phyloP scores from a whole-genome alignment of 2,888 invertebrate genomes.

The Bombyx huttoni region DNA sequence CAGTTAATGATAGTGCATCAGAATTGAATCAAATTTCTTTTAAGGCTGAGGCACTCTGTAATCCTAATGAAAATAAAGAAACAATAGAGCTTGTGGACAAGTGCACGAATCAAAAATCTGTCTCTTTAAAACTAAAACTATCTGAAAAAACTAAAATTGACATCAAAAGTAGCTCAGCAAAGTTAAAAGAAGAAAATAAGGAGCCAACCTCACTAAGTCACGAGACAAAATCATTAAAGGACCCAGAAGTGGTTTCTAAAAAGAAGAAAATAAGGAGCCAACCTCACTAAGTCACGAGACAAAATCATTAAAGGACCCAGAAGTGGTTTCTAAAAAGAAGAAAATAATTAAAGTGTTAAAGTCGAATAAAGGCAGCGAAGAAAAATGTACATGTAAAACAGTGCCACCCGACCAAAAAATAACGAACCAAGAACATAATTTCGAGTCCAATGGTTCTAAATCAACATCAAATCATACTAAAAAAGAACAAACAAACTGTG shows the following conservation, averaged over 20 bases:
- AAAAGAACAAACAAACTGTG: too few species aligned
- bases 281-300: neutral
- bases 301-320: neutral
- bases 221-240: neutral
- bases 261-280: neutral
- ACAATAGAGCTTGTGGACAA: too few species aligned
- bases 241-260: neutral
- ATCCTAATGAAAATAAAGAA: too few species aligned
- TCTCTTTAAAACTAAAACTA: neutral
- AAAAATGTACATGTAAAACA: neutral
- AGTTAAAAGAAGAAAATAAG: neutral
- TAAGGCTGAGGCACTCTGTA: too few species aligned
- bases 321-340: neutral
- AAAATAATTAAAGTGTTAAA: neutral
- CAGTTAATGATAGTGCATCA: neutral
- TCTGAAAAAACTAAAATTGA: neutral
- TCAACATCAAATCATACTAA: too few species aligned
- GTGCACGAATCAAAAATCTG: too few species aligned
- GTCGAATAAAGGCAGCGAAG: neutral
- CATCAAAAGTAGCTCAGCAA: neutral
- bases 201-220: neutral
- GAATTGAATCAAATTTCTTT: too few species aligned
- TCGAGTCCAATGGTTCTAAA: neutral
- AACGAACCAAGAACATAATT: neutral
- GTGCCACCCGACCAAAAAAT: neutral